These are phyloP conservation scores for Tenebrio molitor DNA, from an alignment of 1,140 invertebrate species.

Conservation along the genomic window DNA sequence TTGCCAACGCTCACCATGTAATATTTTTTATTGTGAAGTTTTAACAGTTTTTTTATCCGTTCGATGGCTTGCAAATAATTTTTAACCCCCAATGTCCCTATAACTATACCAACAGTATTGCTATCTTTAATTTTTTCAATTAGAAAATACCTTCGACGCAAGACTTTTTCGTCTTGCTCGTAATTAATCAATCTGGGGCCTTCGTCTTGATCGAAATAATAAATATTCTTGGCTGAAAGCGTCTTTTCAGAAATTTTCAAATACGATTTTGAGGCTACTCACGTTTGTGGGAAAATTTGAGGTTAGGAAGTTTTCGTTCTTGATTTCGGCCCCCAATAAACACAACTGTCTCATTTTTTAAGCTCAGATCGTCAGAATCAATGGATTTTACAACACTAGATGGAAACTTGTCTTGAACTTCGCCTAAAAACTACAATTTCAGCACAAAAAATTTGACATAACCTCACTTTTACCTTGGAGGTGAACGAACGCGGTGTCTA, in stretches of 20 bases:
- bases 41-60: conserved; percentile 80
- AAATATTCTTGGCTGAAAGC: conserved; percentile 68
- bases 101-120: conserved; percentile 86
- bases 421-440: conserved; percentile 33
- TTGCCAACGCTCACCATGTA: conserved; percentile 95
- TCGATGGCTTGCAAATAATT: conserved; percentile 85
- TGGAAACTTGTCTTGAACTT: conserved; percentile 51
- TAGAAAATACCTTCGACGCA: conserved; percentile 85
- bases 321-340: conserved; percentile 56
- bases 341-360: conserved; percentile 50
- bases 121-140: conserved; percentile 93
- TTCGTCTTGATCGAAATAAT: conserved; percentile 67
- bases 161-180: conserved; percentile 70
- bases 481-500: conserved; percentile 60
- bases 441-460: background rate
- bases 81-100: conserved; percentile 87
- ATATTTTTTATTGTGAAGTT: conserved; percentile 83
- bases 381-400: conserved; percentile 55
- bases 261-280: conserved; percentile 37
- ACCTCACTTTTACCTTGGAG: conserved; percentile 50
- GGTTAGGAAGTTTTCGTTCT: conserved; percentile 60
- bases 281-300: conserved; percentile 56
- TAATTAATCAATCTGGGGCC: conserved; percentile 63
- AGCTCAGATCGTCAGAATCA: conserved; percentile 46
- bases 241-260: conserved; percentile 57